These are phyloP conservation scores for Elephas maximus DNA, from an alignment of 2,113 vertebrate genomes.

Conservation along the genomic window DNA sequence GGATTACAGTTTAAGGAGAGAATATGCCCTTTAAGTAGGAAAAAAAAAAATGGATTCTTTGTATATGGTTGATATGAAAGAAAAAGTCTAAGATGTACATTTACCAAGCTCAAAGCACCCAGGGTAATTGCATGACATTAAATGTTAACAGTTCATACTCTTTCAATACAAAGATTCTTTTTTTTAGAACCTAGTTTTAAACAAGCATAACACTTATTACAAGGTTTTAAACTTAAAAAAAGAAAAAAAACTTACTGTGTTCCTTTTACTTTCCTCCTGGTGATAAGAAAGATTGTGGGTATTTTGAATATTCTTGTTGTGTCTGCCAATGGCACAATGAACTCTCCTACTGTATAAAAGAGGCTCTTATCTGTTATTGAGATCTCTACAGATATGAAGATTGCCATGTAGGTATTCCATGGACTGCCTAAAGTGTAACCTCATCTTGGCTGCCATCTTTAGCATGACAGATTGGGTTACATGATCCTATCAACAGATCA, in stretches of 20 bases:
- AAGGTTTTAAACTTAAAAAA: conserved; percentile 43
- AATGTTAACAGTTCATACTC: not conserved
- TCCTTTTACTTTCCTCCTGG: conserved; percentile 27
- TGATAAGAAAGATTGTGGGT: conserved; percentile 42
- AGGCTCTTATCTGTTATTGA: conserved; percentile 67
- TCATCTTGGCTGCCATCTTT: conserved; percentile 59
- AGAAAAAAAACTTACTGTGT: not conserved
- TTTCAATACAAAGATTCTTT: not conserved
- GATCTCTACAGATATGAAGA: conserved; percentile 57
- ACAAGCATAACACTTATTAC: not conserved
- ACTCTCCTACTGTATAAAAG: conserved; percentile 23
- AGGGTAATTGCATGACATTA: not conserved
- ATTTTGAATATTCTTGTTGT: conserved; percentile 50
- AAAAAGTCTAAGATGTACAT: conserved; percentile 2
- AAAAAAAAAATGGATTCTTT: not conserved
- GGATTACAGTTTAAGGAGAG: conserved; percentile 3
- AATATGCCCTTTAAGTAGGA: not conserved
- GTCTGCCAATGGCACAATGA: conserved; percentile 59
- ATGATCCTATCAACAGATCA: conserved; percentile 66
- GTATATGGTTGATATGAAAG: not conserved
- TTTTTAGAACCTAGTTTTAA: conserved; percentile 33
- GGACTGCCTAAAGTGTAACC: conserved; percentile 60
- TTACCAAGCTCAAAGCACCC: not conserved
- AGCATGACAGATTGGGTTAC: conserved; percentile 69
- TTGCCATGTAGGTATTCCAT: conserved; percentile 67